phyloP scores from a whole-genome alignment of 2,797 vertebrate genomes.

The Gorsachius magnificus region DNA sequence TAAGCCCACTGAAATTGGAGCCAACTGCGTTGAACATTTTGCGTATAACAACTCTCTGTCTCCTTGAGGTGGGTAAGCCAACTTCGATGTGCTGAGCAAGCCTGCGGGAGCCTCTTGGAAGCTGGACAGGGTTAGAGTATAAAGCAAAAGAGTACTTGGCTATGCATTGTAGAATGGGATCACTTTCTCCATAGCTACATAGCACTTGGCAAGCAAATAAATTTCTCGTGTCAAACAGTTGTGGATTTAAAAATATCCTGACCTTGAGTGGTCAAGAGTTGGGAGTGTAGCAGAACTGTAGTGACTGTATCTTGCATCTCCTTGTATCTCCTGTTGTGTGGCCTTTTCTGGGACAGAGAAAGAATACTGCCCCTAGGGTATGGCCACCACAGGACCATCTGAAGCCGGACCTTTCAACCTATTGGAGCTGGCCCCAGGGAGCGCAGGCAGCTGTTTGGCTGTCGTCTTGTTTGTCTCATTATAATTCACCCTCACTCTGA shows the following conservation, averaged over 20 bases:
- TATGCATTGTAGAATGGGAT: neutral
- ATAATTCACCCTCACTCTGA: neutral
- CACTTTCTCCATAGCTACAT: neutral
- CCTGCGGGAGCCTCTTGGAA: neutral
- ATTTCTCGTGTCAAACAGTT: neutral
- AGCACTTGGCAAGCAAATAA: neutral
- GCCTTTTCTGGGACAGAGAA: neutral
- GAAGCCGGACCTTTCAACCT: neutral
- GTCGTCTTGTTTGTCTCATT: neutral
- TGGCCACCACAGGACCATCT: neutral
- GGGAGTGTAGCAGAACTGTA: neutral
- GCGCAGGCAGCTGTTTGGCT: neutral
- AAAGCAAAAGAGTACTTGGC: neutral
- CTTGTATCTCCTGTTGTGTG: neutral
- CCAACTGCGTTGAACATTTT: neutral
- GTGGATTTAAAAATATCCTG: conserved; percentile 1
- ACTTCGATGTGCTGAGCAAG: neutral
- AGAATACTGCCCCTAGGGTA: neutral
- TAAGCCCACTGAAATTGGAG: neutral
- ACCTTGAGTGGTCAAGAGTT: neutral
- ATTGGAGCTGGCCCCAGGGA: neutral
- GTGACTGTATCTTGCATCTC: neutral
- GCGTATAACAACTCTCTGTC: neutral
- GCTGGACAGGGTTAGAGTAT: neutral
- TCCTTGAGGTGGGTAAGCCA: neutral